Percentiles rank a stretch among this genome's conserved stretches.
phyloP scores from a whole-genome alignment of 37 sponge, comb jelly and placozoan genomes.

The Lycopodina hypogea region DNA sequence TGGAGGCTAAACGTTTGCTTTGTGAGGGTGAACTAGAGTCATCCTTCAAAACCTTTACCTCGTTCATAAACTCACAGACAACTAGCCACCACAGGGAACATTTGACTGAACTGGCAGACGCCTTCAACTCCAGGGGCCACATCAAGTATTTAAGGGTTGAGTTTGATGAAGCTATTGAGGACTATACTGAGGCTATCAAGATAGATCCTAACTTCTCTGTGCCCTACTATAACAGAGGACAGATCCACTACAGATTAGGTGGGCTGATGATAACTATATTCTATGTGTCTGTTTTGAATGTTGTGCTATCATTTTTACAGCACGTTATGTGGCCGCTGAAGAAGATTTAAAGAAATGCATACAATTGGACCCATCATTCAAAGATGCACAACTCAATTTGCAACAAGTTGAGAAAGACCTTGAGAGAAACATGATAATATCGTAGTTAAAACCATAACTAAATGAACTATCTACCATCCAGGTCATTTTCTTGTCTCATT shows the following conservation, averaged over 20 bases:
- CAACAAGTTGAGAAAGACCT: constrained; percentile 59
- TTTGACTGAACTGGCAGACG: constrained; percentile 34
- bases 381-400: constrained; percentile 60
- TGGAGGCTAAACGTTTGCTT: constrained; percentile 19
- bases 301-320: constrained; percentile 10
- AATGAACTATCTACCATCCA: too few relatives aligned
- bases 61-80: constrained; percentile 16
- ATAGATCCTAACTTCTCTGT: constrained; percentile 61
- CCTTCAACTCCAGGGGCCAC: constrained; percentile 87
- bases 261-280: background rate
- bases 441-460: too few relatives aligned
- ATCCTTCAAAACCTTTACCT: constrained; percentile 12
- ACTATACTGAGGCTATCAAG: constrained; percentile 77
- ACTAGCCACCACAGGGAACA: background rate
- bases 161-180: constrained; percentile 82
- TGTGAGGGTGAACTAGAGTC: constrained; percentile 24
- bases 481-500: too few relatives aligned
- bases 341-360: constrained; percentile 49
- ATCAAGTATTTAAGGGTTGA: constrained; percentile 82
- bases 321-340: constrained; percentile 59
- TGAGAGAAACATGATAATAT: background rate
- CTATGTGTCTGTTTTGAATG: background rate
- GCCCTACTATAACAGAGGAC: constrained; percentile 93
- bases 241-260: constrained; percentile 90
- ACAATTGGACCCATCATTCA: constrained; percentile 60